phyloP scores from a whole-genome alignment of 2,113 vertebrate species.

The Grantiella picta region DNA sequence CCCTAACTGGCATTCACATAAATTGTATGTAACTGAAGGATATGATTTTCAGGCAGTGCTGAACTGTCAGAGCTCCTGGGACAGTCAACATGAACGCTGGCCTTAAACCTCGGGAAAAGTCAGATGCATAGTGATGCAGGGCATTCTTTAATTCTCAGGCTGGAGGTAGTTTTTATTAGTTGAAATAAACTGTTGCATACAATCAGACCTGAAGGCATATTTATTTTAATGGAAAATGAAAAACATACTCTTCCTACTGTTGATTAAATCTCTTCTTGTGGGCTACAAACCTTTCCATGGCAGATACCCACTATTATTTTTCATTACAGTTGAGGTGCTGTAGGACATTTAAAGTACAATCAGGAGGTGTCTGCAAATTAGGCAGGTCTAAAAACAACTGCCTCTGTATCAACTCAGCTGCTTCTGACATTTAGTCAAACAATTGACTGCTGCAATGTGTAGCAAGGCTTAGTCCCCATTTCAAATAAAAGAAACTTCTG shows the following conservation, averaged over 20 bases:
- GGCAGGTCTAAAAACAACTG: background rate
- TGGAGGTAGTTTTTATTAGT: conserved; percentile 2
- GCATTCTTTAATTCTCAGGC: background rate
- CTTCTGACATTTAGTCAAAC: background rate
- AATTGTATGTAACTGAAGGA: background rate
- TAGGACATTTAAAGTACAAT: background rate
- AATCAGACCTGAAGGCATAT: background rate
- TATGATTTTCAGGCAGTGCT: background rate
- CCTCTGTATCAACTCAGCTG: background rate
- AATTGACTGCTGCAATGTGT: background rate
- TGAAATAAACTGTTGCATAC: background rate
- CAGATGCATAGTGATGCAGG: background rate
- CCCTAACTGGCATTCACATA: background rate
- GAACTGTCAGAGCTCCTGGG: background rate
- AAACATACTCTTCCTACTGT: background rate
- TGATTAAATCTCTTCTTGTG: background rate
- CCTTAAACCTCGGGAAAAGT: background rate
- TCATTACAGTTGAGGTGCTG: background rate
- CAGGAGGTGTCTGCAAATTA: conserved; percentile 28
- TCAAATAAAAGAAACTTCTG: background rate
- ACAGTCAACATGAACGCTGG: background rate
- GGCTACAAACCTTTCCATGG: background rate
- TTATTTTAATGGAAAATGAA: conserved; percentile 34
- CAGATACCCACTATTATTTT: background rate
- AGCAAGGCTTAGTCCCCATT: background rate